phyloP scores from a whole-genome alignment of 2,113 vertebrate genomes.

The Pandion haliaetus region DNA sequence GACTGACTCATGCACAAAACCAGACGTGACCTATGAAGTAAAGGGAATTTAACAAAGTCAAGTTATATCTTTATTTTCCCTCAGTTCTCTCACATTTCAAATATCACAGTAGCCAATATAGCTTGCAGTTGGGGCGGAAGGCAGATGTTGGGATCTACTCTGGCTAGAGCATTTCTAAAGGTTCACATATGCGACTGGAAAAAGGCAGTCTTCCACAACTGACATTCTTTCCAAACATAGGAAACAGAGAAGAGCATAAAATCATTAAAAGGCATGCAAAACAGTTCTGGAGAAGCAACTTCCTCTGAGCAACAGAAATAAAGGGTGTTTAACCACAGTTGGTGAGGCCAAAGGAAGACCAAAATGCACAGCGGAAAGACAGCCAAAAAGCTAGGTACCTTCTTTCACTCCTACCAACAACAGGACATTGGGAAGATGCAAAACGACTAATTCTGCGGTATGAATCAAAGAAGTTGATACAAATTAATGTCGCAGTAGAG shows the following conservation, averaged over 20 bases:
- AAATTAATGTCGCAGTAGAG: neutral
- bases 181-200: neutral
- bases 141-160: neutral
- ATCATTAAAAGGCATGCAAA: neutral
- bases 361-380: neutral
- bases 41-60: neutral
- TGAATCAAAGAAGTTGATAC: neutral
- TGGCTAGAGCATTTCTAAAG: neutral
- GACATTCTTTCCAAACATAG: neutral
- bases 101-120: neutral
- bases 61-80: neutral
- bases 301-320: neutral
- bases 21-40: neutral
- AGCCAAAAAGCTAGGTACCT: neutral
- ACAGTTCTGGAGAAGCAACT: neutral
- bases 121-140: neutral
- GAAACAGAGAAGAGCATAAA: neutral
- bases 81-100: neutral
- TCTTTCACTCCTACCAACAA: neutral
- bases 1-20: neutral
- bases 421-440: neutral
- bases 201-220: neutral
- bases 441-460: neutral
- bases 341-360: neutral
- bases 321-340: neutral